Percentiles rank a stretch among this genome's conserved stretches.
These are phyloP conservation scores for Theocolax elegans DNA, from an alignment of 1,140 invertebrate genomes.

Conservation along the genomic window DNA sequence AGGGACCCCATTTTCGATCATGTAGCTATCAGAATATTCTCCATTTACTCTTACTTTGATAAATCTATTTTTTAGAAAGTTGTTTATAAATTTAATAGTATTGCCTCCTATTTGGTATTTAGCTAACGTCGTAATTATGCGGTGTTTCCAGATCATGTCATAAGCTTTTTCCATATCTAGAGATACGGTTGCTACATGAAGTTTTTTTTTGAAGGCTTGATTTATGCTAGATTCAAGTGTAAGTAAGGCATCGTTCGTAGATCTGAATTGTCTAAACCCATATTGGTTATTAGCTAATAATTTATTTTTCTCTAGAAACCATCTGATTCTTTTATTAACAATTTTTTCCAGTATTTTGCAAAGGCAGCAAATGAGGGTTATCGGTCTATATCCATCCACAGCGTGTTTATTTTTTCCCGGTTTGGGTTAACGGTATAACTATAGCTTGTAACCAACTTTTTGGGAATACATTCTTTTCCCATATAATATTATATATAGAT, in stretches of 20 bases:
- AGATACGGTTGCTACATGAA: constrained; percentile 39
- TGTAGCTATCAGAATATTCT: background rate
- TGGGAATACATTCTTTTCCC: constrained; percentile 47
- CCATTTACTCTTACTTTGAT: background rate
- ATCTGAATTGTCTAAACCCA: constrained; percentile 40
- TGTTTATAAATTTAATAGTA: constrained; percentile 27
- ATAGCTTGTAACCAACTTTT: constrained; percentile 49
- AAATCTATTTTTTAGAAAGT: constrained; percentile 35
- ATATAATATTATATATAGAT: constrained; percentile 48
- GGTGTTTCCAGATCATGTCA: constrained; percentile 37
- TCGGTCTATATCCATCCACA: constrained; percentile 45
- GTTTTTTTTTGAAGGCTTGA: constrained; percentile 41
- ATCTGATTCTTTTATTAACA: constrained; percentile 29
- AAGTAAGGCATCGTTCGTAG: constrained; percentile 40
- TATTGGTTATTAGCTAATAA: constrained; percentile 37
- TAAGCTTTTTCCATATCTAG: constrained; percentile 50
- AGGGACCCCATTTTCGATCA: background rate
- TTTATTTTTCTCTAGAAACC: constrained; percentile 36
- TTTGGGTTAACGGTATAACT: constrained; percentile 54
- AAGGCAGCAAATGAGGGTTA: no score
- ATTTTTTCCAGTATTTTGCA: no score
- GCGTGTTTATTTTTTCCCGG: constrained; percentile 45
- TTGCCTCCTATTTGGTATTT: constrained; percentile 34
- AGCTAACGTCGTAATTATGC: constrained; percentile 20
- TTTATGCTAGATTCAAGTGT: constrained; percentile 38